Base-by-base conservation (phyloP, 2,113 vertebrate genomes). In the Neofelis nebulosa region DNA sequence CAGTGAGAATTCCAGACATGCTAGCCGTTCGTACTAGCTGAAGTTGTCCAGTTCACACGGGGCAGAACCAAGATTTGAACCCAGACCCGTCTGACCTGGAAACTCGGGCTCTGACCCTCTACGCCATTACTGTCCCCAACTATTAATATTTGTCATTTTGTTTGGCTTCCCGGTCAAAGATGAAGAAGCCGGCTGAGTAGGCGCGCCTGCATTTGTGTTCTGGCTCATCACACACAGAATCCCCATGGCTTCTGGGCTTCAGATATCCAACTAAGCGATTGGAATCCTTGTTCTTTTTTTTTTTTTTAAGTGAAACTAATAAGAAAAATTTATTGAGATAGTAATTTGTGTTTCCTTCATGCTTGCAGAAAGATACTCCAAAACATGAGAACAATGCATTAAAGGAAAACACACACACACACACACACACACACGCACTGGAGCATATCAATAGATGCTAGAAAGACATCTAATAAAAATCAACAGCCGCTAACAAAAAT, bases 381-480 rank as follows among this genome's bases (percentile, higher is more conserved):
- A 48, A 80, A 52, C 88, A 48, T 63, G n/a, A 93, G 52, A 88
- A 55, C 18, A 52, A 81, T 15, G 45, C 14, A 69, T 38, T 84
- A 88, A 63, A 95, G 9, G 36, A 6, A 18, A n/a, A 68, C 55
- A 57, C 76, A 50, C 6, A 0, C 27, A 14, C 13, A 18, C 14
- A 0, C 27, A 18, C 14, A 68, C 55, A 50, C 76, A 50, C 6
- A 0, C 27, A 14, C 13, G 0, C 27, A 18, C 14, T 63, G 2
- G 61, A 48, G 52, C 19, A 19, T 31, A 86, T 61, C 27, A 90
- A 57, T 15, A 82, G 50, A 82, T 71, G 41, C 52, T 91, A 9
- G 50, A 69, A 94, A 84, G 31, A 71, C 69, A 96, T 16, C 50
- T 84, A 55, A 76, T 92, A 79, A 79, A 94, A 95, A 48, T 93